phyloP scores from a whole-genome alignment of 2,888 invertebrate species.

The Abscondita cerata region DNA sequence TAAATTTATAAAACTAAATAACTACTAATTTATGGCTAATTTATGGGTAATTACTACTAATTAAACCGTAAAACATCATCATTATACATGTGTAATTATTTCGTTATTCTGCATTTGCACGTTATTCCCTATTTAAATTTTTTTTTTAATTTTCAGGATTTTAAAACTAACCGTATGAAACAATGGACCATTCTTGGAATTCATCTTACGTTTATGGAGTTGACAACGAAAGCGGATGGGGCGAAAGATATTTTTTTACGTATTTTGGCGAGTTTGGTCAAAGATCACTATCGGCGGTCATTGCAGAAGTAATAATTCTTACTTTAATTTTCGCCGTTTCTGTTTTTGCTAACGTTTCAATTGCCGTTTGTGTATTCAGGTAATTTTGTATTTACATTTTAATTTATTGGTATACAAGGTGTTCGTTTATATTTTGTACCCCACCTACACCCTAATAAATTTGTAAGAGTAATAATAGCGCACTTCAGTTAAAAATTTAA shows the following conservation, averaged over 20 bases:
- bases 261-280: conserved; percentile 64
- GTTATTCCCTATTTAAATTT: too few relatives aligned
- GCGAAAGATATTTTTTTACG: conserved; percentile 63
- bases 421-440: too few relatives aligned
- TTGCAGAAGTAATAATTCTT: conserved; percentile 56
- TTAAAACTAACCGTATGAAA: not conserved
- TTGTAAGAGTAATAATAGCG: too few relatives aligned
- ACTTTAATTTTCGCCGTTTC: conserved; percentile 58
- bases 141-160: conserved; percentile 6
- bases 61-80: too few relatives aligned
- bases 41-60: too few relatives aligned
- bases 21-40: too few relatives aligned
- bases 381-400: conserved; percentile 44
- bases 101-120: too few relatives aligned
- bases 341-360: conserved; percentile 62
- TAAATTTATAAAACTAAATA: too few relatives aligned
- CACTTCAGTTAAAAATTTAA: too few relatives aligned
- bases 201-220: conserved; percentile 62
- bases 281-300: conserved; percentile 52
- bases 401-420: too few relatives aligned
- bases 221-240: conserved; percentile 62
- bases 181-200: conserved; percentile 50
- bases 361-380: conserved; percentile 61
- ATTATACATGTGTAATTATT: too few relatives aligned
- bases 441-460: too few relatives aligned